These are phyloP conservation scores for Galerucella pusilla DNA, from an alignment of 2,888 invertebrate genomes.

Conservation along the genomic window DNA sequence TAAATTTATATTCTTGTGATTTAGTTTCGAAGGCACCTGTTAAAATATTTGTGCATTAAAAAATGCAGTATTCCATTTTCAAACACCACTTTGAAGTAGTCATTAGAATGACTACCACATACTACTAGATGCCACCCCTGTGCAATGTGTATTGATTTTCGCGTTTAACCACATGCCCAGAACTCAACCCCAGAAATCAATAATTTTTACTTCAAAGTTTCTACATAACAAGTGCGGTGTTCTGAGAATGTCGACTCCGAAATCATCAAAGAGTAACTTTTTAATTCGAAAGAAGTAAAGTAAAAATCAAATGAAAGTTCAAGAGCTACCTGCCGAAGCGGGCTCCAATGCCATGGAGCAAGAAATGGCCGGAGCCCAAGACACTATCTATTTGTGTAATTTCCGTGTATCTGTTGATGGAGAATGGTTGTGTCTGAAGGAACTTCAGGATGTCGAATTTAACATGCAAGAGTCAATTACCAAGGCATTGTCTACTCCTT, in stretches of 20 bases:
- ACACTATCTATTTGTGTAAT: conserved; percentile 96
- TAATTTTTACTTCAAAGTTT: conserved; percentile 16
- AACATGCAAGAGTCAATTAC: conserved; percentile 78
- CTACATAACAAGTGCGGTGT: conserved; percentile 9
- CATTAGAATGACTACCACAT: background rate
- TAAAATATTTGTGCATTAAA: background rate
- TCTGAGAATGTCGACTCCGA: conserved; percentile 44
- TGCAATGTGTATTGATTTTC: conserved; percentile 5
- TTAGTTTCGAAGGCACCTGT: background rate
- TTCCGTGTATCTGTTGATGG: conserved; percentile 97
- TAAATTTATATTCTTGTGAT: no score
- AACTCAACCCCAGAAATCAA: conserved; percentile 24
- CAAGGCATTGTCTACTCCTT: conserved; percentile 73
- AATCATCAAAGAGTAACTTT: background rate
- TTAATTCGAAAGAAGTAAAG: conserved; percentile 7
- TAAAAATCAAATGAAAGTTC: conserved; percentile 60
- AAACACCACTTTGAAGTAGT: background rate
- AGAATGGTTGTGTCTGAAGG: conserved; percentile 95
- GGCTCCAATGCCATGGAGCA: conserved; percentile 65
- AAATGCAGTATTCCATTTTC: background rate
- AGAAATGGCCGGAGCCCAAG: conserved; percentile 89
- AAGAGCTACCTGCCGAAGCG: conserved; percentile 60
- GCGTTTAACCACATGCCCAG: conserved; percentile 5
- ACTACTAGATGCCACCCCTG: conserved; percentile 15
- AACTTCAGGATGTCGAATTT: conserved; percentile 89